Evolutionary conservation across 2,113 vertebrate species (phyloP).

Genomic region (Origma solitaria): DNA sequence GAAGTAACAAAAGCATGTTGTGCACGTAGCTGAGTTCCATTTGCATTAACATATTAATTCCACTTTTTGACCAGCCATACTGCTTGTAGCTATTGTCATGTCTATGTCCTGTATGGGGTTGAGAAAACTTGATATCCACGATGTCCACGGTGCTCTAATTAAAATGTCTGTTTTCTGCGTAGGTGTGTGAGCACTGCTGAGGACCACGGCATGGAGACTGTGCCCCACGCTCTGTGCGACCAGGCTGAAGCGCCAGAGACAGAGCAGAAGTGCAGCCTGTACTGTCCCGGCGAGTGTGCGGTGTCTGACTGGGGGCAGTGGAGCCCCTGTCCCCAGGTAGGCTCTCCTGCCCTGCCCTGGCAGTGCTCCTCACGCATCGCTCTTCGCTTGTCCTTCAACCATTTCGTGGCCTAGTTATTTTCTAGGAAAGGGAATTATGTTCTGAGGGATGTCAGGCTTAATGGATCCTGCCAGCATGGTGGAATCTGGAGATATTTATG

Average conservation of each 20-base stretch:
- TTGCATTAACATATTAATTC: not conserved
- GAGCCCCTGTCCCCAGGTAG: constrained; percentile 88
- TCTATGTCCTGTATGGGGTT: not conserved
- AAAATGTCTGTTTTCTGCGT: not conserved
- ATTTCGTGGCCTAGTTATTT: not conserved
- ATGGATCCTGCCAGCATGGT: not conserved
- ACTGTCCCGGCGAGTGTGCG: constrained; percentile 87
- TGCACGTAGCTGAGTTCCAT: not conserved
- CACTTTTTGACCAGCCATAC: not conserved
- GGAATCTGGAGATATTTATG: not conserved
- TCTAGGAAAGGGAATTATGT: not conserved
- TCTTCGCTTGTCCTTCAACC: not conserved
- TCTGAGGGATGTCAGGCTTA: not conserved
- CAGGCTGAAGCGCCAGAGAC: constrained; percentile 76
- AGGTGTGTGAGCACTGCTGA: constrained; percentile 82
- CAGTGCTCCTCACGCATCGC: accelerated
- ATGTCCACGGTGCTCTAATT: not conserved
- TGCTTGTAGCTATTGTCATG: not conserved
- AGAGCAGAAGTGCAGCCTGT: constrained; percentile 81
- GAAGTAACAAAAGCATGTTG: not conserved
- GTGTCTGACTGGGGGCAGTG: constrained; percentile 87
- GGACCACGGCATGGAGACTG: constrained; percentile 50
- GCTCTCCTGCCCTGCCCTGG: not conserved
- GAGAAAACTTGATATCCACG: not conserved
- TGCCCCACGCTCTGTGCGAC: constrained; percentile 79